Percentiles rank a stretch among this genome's conserved stretches.
Conservation (phyloP, 2,888 invertebrate species). For the Acrobasis suavella region DNA sequence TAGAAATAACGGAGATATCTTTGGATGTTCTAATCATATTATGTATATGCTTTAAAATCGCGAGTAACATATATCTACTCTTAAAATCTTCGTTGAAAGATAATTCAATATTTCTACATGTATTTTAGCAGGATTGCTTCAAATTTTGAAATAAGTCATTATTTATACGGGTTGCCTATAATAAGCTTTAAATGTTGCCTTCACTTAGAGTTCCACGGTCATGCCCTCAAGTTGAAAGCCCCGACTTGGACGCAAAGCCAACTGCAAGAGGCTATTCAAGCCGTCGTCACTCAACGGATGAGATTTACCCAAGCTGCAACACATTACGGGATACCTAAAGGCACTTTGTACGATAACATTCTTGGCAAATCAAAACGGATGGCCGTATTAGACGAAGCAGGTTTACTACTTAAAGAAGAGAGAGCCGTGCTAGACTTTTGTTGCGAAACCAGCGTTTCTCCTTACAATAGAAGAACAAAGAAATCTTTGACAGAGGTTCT, state of each 20-base stretch:
- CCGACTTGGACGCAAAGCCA: slow-evolving; percentile 89
- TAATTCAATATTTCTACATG: neutral
- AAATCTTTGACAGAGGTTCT: slow-evolving; percentile 85
- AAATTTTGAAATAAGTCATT: slow-evolving; percentile 28
- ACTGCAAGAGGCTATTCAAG: slow-evolving; percentile 88
- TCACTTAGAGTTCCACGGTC: slow-evolving; percentile 80
- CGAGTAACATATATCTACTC: no score
- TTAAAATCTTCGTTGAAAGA: no score
- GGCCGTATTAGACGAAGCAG: slow-evolving; percentile 88
- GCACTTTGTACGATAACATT: slow-evolving; percentile 90
- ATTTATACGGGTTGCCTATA: slow-evolving; percentile 36
- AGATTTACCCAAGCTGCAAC: slow-evolving; percentile 89
- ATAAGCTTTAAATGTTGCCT: slow-evolving; percentile 52
- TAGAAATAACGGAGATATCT: neutral
- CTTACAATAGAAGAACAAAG: slow-evolving; percentile 87
- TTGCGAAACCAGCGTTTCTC: slow-evolving; percentile 87
- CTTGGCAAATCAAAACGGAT: slow-evolving; percentile 89
- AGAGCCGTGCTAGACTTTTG: slow-evolving; percentile 86
- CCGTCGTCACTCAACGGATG: slow-evolving; percentile 89
- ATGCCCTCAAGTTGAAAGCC: slow-evolving; percentile 87
- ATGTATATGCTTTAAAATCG: no score
- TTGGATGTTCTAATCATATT: no score
- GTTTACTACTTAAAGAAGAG: slow-evolving; percentile 83
- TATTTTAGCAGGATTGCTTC: neutral
- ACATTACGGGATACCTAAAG: slow-evolving; percentile 88